Conservation (phyloP, 2,113 vertebrate genomes). For the Chaetodon auriga region DNA sequence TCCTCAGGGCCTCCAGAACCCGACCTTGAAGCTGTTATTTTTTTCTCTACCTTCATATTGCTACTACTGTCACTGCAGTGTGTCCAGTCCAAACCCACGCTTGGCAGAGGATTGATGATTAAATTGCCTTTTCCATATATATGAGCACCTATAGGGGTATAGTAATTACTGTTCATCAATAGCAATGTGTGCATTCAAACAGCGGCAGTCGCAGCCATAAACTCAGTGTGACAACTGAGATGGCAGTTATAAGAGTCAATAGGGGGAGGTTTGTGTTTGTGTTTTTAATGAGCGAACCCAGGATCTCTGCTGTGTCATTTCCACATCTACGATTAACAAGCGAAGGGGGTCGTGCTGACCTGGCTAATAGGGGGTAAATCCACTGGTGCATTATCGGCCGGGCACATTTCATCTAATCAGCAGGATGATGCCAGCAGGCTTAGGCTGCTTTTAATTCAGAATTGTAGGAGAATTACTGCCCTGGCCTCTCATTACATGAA, state of each 20-base stretch:
- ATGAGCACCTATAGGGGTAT: constrained; percentile 40
- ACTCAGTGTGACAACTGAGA: constrained; percentile 37
- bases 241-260: constrained; percentile 29
- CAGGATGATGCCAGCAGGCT: constrained; percentile 83
- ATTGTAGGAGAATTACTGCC: constrained; percentile 71
- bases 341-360: constrained; percentile 76
- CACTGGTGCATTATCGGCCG: constrained; percentile 82
- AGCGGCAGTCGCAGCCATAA: constrained; percentile 24
- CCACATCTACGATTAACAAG: constrained; percentile 75
- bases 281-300: constrained; percentile 71
- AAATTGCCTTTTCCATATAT: constrained; percentile 54
- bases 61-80: constrained; percentile 2
- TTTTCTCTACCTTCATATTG: constrained; percentile 16
- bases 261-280: constrained; percentile 52
- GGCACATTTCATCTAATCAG: constrained; percentile 85
- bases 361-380: constrained; percentile 82
- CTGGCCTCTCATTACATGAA: constrained; percentile 64
- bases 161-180: constrained; percentile 65
- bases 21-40: constrained; percentile 3
- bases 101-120: constrained; percentile 41
- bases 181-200: constrained; percentile 56
- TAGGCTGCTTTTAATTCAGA: constrained; percentile 82
- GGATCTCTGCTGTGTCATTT: constrained; percentile 62
- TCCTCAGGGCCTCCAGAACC: background rate
- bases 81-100: constrained; percentile 41